These are phyloP conservation scores for Ladona fulva DNA, from an alignment of 1,140 invertebrate species.

Conservation along the genomic window DNA sequence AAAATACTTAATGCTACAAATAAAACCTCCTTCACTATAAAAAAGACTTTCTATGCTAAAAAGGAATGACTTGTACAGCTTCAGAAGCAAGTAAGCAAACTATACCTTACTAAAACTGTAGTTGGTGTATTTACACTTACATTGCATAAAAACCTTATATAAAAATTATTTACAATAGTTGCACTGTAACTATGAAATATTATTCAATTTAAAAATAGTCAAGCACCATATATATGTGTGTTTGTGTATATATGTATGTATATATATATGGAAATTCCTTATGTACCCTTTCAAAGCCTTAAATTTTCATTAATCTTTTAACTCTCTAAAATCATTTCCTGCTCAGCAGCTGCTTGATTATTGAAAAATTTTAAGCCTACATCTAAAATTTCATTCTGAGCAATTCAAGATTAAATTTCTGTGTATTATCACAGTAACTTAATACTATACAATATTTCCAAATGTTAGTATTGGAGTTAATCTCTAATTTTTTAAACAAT, in stretches of 20 bases:
- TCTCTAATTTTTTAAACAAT: neutral
- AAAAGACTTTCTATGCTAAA: neutral
- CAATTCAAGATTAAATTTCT: neutral
- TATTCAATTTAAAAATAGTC: too few species aligned
- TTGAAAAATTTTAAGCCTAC: neutral
- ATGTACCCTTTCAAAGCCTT: too few species aligned
- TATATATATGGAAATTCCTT: too few species aligned
- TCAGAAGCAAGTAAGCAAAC: neutral
- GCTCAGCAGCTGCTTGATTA: too few species aligned
- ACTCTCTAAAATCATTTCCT: too few species aligned
- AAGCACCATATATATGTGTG: too few species aligned
- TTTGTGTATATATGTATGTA: too few species aligned
- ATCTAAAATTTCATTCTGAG: neutral
- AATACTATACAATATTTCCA: neutral
- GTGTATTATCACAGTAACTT: neutral
- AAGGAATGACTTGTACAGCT: conserved; percentile 3
- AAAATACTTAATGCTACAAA: too few species aligned
- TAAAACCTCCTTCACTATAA: too few species aligned
- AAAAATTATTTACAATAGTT: conserved; percentile 3
- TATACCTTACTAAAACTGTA: neutral
- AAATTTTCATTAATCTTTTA: too few species aligned
- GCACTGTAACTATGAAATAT: too few species aligned
- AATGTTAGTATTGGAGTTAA: neutral
- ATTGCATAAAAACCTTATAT: neutral
- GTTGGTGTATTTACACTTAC: neutral